Conservation (phyloP, 2,888 invertebrate genomes). For the Lasioglossum figueresi region DNA sequence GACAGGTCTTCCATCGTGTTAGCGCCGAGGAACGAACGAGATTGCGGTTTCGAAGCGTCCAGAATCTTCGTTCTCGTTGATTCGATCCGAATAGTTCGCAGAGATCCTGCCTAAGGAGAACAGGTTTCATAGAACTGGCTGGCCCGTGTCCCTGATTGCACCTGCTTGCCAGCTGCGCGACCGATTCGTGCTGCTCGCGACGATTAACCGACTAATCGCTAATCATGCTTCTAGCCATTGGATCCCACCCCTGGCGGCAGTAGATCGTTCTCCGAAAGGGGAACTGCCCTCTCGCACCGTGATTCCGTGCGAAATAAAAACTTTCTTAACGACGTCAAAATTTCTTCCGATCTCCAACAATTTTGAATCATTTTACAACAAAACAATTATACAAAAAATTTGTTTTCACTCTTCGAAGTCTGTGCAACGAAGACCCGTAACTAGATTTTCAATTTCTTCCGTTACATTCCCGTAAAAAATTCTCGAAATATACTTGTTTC, state of each 20-base stretch:
- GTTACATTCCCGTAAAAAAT: background rate
- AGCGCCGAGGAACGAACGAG: background rate
- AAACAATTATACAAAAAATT: no score
- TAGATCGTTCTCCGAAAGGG: background rate
- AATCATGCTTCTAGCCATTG: conserved; percentile 56
- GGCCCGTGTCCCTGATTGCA: conserved; percentile 58
- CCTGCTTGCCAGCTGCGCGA: conserved; percentile 67
- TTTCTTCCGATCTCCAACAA: no score
- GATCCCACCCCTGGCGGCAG: conserved; percentile 24
- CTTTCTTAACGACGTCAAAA: no score
- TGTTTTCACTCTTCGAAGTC: no score
- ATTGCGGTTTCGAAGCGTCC: background rate
- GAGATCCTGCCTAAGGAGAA: conserved; percentile 57
- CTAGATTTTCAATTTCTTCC: background rate
- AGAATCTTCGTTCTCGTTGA: conserved; percentile 15
- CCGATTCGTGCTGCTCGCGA: conserved; percentile 59
- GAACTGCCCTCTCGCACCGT: background rate
- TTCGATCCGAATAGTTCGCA: conserved; percentile 38
- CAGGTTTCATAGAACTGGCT: conserved; percentile 62
- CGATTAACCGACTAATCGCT: conserved; percentile 72
- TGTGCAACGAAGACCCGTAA: no score
- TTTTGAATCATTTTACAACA: no score
- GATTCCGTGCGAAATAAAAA: background rate
- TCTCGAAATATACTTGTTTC: background rate
- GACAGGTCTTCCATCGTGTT: background rate